phyloP scores from a whole-genome alignment of 1,140 invertebrate species.

The Yoshiicerus persimilis region DNA sequence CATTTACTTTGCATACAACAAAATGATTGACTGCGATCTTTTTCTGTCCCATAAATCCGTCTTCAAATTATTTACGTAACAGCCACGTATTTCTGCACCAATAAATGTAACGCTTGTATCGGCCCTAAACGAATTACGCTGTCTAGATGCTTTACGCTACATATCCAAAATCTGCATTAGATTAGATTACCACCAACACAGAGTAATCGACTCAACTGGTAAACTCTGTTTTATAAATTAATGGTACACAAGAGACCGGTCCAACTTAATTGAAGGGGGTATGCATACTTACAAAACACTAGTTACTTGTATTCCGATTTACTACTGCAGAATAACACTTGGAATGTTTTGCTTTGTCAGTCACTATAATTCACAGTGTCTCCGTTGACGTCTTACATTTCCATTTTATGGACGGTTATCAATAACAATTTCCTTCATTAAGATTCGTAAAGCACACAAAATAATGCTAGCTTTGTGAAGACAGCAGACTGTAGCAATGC shows the following conservation, averaged over 20 bases:
- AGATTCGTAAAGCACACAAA: neutral
- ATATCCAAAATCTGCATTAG: neutral
- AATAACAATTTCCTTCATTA: neutral
- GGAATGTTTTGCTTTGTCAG: neutral
- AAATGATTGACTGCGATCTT: neutral
- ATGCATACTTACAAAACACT: neutral
- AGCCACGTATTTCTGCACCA: neutral
- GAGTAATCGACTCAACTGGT: neutral
- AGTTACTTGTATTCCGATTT: neutral
- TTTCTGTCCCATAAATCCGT: neutral
- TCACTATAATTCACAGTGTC: neutral
- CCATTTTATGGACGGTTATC: neutral
- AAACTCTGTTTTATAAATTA: neutral
- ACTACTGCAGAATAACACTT: neutral
- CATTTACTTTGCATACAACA: neutral
- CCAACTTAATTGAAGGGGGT: neutral
- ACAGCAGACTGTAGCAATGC: too few relatives aligned
- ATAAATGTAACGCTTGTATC: neutral
- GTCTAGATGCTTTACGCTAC: neutral
- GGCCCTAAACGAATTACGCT: neutral
- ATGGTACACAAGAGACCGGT: neutral
- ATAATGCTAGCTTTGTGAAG: neutral
- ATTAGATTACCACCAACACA: neutral
- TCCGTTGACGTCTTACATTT: neutral
- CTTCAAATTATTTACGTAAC: slow-evolving; percentile 1